phyloP scores from a whole-genome alignment of 1,140 invertebrate species.

The Drosophila oshimai region DNA sequence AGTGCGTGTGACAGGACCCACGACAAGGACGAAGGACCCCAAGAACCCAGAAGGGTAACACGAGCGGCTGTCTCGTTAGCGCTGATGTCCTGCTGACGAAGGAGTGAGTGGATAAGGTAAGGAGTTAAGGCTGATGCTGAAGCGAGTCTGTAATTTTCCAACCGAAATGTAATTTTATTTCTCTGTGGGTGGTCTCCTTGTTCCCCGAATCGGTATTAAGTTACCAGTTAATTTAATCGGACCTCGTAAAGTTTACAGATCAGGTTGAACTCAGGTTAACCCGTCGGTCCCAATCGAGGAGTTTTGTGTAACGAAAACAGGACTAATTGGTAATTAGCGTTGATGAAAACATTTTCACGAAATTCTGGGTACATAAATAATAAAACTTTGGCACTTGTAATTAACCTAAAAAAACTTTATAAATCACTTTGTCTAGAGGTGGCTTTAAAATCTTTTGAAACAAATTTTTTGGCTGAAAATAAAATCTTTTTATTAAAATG shows the following conservation, averaged over 20 bases:
- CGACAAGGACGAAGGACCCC: background rate
- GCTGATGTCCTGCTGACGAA: background rate
- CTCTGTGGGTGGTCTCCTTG: background rate
- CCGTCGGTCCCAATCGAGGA: background rate
- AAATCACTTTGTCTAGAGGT: background rate
- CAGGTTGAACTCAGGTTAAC: background rate
- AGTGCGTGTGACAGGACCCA: conserved; percentile 16
- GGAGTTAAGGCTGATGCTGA: conserved; percentile 6
- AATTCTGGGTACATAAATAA: background rate
- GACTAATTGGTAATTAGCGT: background rate
- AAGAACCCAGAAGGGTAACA: conserved; percentile 24
- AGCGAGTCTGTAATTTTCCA: conserved; percentile 34
- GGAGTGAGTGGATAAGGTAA: background rate
- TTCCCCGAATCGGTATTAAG: conserved; percentile 17
- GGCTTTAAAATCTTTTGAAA: too few species aligned
- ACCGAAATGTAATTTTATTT: conserved; percentile 40
- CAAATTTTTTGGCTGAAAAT: too few species aligned
- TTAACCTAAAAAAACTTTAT: background rate
- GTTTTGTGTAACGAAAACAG: background rate
- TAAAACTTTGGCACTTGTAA: background rate
- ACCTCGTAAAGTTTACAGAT: background rate
- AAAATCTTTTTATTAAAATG: too few species aligned
- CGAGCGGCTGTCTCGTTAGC: conserved; percentile 50
- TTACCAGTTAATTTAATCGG: conserved; percentile 30
- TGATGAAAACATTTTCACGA: background rate